phyloP scores from a whole-genome alignment of 2,797 vertebrate genomes.

The Prunella strophiata region DNA sequence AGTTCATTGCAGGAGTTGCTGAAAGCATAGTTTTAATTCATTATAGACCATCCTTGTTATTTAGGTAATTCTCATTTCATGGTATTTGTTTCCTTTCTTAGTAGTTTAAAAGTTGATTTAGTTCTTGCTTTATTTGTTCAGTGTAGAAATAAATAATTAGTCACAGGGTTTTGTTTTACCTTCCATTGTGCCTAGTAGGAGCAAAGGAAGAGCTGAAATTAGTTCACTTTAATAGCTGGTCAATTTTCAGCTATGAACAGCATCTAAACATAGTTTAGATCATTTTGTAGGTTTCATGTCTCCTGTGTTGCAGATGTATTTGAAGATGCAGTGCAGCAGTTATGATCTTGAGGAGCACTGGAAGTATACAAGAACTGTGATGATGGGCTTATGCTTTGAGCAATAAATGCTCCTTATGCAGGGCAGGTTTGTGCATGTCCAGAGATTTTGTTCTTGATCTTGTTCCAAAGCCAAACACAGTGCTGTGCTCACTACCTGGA shows the following conservation, averaged over 20 bases:
- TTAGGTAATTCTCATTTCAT: neutral
- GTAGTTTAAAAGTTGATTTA: neutral
- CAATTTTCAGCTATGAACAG: neutral
- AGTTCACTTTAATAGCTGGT: neutral
- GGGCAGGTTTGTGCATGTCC: neutral
- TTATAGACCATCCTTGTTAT: neutral
- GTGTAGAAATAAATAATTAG: neutral
- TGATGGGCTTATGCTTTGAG: neutral
- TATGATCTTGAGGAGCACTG: neutral
- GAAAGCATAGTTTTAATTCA: neutral
- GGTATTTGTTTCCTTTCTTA: neutral
- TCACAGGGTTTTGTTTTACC: neutral
- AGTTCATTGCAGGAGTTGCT: neutral
- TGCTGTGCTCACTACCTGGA: neutral
- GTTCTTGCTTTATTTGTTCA: neutral
- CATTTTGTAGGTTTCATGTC: neutral
- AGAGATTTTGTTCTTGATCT: neutral
- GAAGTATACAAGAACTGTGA: neutral
- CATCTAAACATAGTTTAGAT: neutral
- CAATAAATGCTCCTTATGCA: neutral
- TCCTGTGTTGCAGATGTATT: neutral
- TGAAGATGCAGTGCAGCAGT: neutral
- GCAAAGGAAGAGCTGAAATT: neutral
- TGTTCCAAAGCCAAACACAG: neutral
- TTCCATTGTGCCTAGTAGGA: neutral